Evolutionary conservation across 2,113 vertebrate species (phyloP).

Genomic region (Dryoscopus gambensis): DNA sequence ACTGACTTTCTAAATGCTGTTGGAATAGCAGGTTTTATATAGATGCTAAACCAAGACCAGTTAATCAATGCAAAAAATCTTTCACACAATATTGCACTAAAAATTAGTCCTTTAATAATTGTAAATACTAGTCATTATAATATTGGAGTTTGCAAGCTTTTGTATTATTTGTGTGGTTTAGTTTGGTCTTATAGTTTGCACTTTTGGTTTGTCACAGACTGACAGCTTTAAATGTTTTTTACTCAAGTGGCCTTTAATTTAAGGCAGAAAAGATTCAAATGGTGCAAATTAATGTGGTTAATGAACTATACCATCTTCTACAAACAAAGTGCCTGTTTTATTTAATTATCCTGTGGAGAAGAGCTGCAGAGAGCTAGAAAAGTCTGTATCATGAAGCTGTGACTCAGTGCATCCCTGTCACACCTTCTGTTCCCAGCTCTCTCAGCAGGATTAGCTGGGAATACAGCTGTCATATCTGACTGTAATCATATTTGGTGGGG

Average conservation of each 20-base stretch:
- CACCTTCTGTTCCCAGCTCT: background rate
- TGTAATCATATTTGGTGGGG: background rate
- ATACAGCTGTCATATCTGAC: background rate
- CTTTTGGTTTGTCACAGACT: background rate
- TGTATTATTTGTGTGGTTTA: background rate
- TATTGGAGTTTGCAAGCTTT: background rate
- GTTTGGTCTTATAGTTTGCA: background rate
- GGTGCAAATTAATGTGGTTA: background rate
- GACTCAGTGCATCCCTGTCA: background rate
- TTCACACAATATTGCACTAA: background rate
- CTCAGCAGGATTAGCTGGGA: background rate
- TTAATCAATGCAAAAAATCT: background rate
- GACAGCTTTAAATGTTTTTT: background rate
- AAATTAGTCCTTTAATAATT: background rate
- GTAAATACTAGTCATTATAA: background rate
- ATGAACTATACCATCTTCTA: background rate
- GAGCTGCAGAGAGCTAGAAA: background rate
- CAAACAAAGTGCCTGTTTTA: background rate
- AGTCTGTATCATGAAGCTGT: background rate
- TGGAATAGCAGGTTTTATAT: background rate
- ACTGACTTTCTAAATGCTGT: background rate
- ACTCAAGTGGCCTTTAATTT: background rate
- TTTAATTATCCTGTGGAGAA: background rate
- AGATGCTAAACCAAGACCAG: background rate
- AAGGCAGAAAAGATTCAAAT: background rate